phyloP scores from a whole-genome alignment of 2,888 invertebrate genomes.

The Meteorus colon region DNA sequence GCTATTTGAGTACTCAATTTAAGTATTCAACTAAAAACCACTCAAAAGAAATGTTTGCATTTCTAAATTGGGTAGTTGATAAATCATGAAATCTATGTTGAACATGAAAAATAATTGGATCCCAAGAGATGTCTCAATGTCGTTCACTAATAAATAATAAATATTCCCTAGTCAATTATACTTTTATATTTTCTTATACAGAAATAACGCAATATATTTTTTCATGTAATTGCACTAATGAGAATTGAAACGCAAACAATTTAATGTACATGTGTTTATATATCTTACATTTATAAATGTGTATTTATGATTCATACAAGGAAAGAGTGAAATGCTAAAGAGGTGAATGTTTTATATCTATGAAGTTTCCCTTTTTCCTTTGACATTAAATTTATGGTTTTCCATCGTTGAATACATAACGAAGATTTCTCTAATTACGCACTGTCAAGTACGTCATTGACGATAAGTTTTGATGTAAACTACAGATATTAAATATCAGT shows the following conservation, averaged over 20 bases:
- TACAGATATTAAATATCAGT: not conserved
- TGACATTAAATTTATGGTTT: constrained; percentile 51
- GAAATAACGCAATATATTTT: constrained; percentile 47
- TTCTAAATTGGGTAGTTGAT: not conserved
- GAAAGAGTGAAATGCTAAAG: not conserved
- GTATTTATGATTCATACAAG: not conserved
- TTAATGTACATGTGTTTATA: constrained; percentile 28
- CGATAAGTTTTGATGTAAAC: constrained; percentile 41
- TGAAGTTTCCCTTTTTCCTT: constrained; percentile 42
- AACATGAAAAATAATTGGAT: constrained; percentile 11
- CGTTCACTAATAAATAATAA: not conserved
- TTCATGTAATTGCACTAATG: constrained; percentile 33
- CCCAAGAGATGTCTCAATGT: constrained; percentile 8
- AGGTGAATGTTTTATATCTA: constrained; percentile 32
- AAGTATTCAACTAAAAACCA: not conserved
- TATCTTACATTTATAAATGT: constrained; percentile 8
- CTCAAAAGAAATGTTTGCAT: not conserved
- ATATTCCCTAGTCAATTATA: not conserved
- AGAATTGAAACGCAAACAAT: not conserved
- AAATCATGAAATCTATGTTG: not conserved
- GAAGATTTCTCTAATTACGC: constrained; percentile 57
- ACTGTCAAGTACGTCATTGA: constrained; percentile 49
- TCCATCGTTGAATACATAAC: constrained; percentile 53
- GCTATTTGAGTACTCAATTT: not conserved
- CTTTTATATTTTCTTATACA: constrained; percentile 19